Evolutionary conservation across 2,113 vertebrate genomes (phyloP).

Genomic region (Amblyornis subalaris): DNA sequence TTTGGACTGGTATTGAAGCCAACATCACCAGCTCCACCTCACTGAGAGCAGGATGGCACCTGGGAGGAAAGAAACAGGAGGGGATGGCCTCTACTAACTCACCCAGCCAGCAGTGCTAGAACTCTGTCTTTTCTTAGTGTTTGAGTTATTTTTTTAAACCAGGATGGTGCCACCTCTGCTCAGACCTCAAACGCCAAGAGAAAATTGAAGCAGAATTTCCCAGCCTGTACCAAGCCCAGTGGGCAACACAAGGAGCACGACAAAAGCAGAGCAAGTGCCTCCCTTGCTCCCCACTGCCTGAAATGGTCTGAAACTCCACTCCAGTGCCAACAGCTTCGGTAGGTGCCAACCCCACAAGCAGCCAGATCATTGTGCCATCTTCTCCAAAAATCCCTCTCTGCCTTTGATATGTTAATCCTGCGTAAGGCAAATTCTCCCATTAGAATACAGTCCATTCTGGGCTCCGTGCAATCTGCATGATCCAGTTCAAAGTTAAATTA

Average conservation of each 20-base stretch:
- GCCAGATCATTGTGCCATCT: constrained; percentile 18
- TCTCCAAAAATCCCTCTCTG: constrained; percentile 14
- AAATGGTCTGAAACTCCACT: background rate
- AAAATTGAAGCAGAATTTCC: background rate
- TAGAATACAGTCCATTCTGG: constrained; percentile 55
- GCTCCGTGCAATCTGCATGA: constrained; percentile 38
- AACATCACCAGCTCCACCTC: fast-evolving
- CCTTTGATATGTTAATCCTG: constrained; percentile 55
- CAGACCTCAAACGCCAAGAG: background rate
- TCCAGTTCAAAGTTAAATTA: constrained; percentile 62
- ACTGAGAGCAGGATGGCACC: background rate
- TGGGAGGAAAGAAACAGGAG: background rate
- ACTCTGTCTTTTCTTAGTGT: fast-evolving
- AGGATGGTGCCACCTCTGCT: background rate
- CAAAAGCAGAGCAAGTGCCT: background rate
- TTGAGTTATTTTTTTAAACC: background rate
- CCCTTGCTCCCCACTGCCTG: background rate
- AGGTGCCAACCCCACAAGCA: background rate
- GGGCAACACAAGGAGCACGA: background rate
- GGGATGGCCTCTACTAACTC: background rate
- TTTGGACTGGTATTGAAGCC: background rate
- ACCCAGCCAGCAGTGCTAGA: background rate
- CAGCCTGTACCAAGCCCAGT: fast-evolving
- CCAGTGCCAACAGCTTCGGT: background rate
- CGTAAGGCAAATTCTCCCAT: constrained; percentile 49